Base-by-base conservation (phyloP, 2,113 vertebrate species). In the Scalopus aquaticus region DNA sequence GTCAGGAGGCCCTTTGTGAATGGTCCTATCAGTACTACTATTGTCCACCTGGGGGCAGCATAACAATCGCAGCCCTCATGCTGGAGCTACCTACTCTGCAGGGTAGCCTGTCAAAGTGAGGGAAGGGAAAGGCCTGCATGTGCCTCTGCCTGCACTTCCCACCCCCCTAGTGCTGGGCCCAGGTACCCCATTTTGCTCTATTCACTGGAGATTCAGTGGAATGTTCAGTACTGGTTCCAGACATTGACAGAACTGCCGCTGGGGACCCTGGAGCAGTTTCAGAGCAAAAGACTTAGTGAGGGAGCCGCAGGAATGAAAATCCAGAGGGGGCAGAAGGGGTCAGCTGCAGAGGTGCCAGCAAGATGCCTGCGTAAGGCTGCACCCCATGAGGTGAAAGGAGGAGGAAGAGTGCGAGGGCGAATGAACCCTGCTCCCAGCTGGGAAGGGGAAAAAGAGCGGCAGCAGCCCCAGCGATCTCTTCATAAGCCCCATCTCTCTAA, bases 281-380 rank as follows among this genome's bases (percentile, higher is more conserved):
- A 95, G 93, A 95, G 89, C 98, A 98, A 93, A 98, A 98, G 30
- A 97, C 65, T 97, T 97, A 97, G 0, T 87, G 97, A 81, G 97
- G 95, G 60, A 88, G 90, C 97, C 97, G 93, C 54, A 58, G 90
- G 54, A 73, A 56, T 39, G 32, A 69, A 72, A 88, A 26, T 51
- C 60, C 70, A 78, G 70, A 88, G 76, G 9, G 30, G 9, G 32
- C 70, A 78, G 62, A 82, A 82, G 13, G 35, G 7, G 37, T 70
- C 17, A 87, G 67, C 67, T 74, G 74, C 67, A 65, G 49, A 82
- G 20, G 67, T 65, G 11, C n/a, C 42, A 26, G 32, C 37, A 49
- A 73, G 46, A 39, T 46, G 80, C 56, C 11, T 46, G 44, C 56
- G 35, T 22, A 67, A 56, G 67, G 2, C 46, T 81, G 49, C 28